phyloP scores from a whole-genome alignment of 2,113 vertebrate species.

The Vulpes ferrilata region DNA sequence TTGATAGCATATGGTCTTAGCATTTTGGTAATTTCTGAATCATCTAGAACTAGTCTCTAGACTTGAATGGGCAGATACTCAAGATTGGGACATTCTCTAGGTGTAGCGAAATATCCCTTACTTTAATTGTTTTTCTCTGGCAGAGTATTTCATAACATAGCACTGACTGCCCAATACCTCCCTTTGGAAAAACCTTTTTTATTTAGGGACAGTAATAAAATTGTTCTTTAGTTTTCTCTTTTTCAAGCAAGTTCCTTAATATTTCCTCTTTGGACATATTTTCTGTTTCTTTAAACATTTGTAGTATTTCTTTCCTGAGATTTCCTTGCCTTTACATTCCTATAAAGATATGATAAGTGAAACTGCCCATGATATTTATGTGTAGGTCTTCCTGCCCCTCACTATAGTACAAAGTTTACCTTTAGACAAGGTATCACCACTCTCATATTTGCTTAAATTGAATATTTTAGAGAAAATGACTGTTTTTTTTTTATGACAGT shows the following conservation, averaged over 20 bases:
- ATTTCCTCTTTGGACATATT: background rate
- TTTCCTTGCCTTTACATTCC: background rate
- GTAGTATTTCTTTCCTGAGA: background rate
- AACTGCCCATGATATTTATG: background rate
- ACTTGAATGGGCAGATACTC: background rate
- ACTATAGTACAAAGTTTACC: background rate
- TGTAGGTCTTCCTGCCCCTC: background rate
- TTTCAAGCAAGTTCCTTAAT: background rate
- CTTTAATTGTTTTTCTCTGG: background rate
- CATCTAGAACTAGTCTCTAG: background rate
- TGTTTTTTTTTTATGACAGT: background rate
- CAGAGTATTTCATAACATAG: background rate
- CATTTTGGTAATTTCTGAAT: slow-evolving; percentile 12
- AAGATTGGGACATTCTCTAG: background rate
- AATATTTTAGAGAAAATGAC: background rate
- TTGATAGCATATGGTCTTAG: background rate
- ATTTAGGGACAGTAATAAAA: background rate
- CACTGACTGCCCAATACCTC: background rate
- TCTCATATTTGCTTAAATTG: background rate
- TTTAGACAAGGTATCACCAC: background rate
- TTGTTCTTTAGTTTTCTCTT: slow-evolving; percentile 21
- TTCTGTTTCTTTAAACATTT: background rate
- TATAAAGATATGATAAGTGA: background rate
- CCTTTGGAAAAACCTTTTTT: background rate
- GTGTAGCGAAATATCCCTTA: background rate